These are phyloP conservation scores for Maniola jurtina DNA, from an alignment of 1,140 invertebrate species.

Conservation along the genomic window DNA sequence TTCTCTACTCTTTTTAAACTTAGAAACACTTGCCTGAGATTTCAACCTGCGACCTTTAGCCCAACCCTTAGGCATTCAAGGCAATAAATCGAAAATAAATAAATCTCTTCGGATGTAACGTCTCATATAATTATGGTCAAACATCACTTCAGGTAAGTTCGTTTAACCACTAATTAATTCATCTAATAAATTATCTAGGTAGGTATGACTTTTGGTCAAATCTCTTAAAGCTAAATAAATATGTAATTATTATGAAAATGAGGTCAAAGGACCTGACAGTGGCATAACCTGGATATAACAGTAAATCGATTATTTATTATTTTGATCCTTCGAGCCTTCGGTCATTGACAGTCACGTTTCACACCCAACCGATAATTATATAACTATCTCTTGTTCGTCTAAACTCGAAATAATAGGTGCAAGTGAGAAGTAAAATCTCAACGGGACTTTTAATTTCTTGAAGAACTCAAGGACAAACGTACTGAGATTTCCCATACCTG, in stretches of 20 bases:
- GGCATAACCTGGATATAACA: slow-evolving; percentile 43
- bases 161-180: too few species aligned
- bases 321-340: slow-evolving; percentile 61
- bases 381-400: slow-evolving; percentile 43
- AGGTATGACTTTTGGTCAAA: not conserved
- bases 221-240: not conserved
- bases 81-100: too few species aligned
- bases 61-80: too few species aligned
- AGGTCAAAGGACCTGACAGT: slow-evolving; percentile 57
- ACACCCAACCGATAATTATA: slow-evolving; percentile 59
- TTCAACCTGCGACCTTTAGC: too few species aligned
- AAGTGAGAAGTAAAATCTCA: slow-evolving; percentile 50
- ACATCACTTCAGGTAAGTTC: too few species aligned
- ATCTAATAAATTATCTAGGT: too few species aligned
- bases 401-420: slow-evolving; percentile 14
- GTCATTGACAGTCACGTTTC: slow-evolving; percentile 67
- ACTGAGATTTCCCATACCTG: slow-evolving; percentile 47
- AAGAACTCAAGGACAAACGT: slow-evolving; percentile 66
- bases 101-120: too few species aligned
- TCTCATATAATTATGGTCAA: too few species aligned
- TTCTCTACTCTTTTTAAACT: too few species aligned
- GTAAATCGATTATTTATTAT: slow-evolving; percentile 62
- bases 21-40: too few species aligned
- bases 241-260: slow-evolving; percentile 15
- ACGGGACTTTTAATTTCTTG: slow-evolving; percentile 65